These are phyloP conservation scores for Apis dorsata DNA, from an alignment of 1,140 invertebrate genomes.

Conservation along the genomic window DNA sequence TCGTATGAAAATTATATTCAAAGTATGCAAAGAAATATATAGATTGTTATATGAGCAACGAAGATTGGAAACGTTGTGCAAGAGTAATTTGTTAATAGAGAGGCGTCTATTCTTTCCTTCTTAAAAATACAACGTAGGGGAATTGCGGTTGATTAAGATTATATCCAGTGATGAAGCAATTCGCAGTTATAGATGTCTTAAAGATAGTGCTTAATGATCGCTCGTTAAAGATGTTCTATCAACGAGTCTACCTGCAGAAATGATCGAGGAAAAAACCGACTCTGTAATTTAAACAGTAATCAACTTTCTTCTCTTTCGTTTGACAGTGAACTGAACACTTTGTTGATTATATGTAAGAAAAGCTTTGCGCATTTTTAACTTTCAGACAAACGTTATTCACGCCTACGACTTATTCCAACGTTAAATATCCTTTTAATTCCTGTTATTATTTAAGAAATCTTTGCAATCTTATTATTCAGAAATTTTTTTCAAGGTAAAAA, in stretches of 20 bases:
- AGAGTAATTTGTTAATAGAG: conserved; percentile 7
- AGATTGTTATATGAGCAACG: background rate
- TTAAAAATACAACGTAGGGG: background rate
- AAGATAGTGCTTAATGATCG: conserved; percentile 24
- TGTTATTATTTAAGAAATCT: background rate
- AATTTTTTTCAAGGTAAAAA: background rate
- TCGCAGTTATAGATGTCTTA: conserved; percentile 14
- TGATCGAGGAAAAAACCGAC: background rate
- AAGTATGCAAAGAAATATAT: background rate
- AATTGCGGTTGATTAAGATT: conserved; percentile 23
- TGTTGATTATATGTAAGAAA: background rate
- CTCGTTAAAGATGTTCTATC: conserved; percentile 17
- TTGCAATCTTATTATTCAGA: background rate
- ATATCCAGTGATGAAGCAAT: conserved; percentile 31
- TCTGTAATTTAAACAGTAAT: background rate
- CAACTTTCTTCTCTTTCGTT: background rate
- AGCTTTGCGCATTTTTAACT: conserved; percentile 3
- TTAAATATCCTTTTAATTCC: background rate
- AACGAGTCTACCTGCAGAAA: background rate
- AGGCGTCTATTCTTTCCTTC: background rate
- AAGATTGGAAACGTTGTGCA: background rate
- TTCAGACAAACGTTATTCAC: background rate
- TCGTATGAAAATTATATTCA: background rate
- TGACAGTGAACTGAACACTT: background rate
- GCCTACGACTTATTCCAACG: background rate